Evolutionary conservation across 2,113 vertebrate genomes (phyloP), one percentile per base, ranked within the genome.

Genomic region (Chunga burmeisteri): DNA sequence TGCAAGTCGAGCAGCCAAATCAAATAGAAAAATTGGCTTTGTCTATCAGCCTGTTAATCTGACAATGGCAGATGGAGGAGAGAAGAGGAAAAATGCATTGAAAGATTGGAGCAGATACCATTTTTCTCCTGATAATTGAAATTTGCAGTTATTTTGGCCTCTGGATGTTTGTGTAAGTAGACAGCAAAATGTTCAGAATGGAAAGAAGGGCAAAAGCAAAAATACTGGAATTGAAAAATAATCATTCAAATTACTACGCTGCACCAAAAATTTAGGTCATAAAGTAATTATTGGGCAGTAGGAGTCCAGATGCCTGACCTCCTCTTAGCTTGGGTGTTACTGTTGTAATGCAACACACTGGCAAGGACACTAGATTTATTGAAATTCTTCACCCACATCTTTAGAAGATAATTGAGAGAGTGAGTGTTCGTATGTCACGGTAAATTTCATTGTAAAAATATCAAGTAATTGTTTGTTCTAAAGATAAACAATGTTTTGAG

Each of bases 11-110:
- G 22, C 70, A 85, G 70, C 44, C 66, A 85, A 22, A 6, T 71
- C 18, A 84, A 71, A 63, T 17, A 87, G 49, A 90, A 88, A 78
- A 91, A 59, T 11, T 55, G 46, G 16, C 29, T 88, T 70, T 61
- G 44, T 93, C 94, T 96, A 81, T 96, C 94, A 91, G 26, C 32
- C 49, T 88, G 13, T 79, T 91, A 63, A 87, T 95, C 89, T 96
- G 68, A 80, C 58, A 80, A 2, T 72, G 36, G 70, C 66, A 75
- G 49, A 55, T 88, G 34, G 13, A 74, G 32, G n/a, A 49, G 38
- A 50, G 46, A 71, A 66, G 49, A 92, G 15, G 19, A 79, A 93
- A 88, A 94, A 65, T 81, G 49, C 70, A 36, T 42, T 38, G 62
- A 32, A 90, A 82, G 55, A 66, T 72, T 61, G 70, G 36, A 91